Evolutionary conservation across 2,888 invertebrate species (phyloP), one percentile per base, ranked within the genome.

Genomic region (Keiferia lycopersicella): DNA sequence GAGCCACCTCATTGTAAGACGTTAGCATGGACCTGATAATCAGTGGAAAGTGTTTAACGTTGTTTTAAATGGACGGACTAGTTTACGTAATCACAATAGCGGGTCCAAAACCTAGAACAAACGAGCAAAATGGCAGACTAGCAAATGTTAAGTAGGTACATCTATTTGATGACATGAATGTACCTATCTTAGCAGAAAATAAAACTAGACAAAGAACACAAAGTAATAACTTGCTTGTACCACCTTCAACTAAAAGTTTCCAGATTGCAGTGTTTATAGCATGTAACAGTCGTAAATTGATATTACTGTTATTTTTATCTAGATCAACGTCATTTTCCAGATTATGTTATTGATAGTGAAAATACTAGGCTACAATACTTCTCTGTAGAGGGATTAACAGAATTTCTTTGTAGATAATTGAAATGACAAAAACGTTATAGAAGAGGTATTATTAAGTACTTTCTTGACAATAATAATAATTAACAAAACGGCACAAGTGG

Each of bases 201-300:
- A 3, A 22, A 3, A 1, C 18, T 12, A 12, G 51, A 22, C 51
- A 51, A 22, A 18, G 22, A 51, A 51, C 12, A 11, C 11, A 22
- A 51, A 20, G 12, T 51, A 8, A 51, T 12, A 20, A 10, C 22
- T 20, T 16, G 22, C 51, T 51, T 51, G 20, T 11, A 22, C 18
- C 51, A 51, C 11, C 20, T 51, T 51, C 20, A 20, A 22, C 12
- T 11, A 22, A 51, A 41, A 41, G 41, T 41, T 2, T 12, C 51
- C 22, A 51, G 51, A 51, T 51, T 51, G 22, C 51, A 20, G 22
- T 51, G 51, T 51, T 48, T 48, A 48, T 51, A 14, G 7, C 50
- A 39, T 4, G 16, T 51, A 53, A 62, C 62, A 41, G 58, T 50
- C 50, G 26, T 20, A 41, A 56, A 62, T 41, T 45, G 62, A 14